phyloP scores from a whole-genome alignment of 2,888 invertebrate species.

The Drosophila prostipennis region DNA sequence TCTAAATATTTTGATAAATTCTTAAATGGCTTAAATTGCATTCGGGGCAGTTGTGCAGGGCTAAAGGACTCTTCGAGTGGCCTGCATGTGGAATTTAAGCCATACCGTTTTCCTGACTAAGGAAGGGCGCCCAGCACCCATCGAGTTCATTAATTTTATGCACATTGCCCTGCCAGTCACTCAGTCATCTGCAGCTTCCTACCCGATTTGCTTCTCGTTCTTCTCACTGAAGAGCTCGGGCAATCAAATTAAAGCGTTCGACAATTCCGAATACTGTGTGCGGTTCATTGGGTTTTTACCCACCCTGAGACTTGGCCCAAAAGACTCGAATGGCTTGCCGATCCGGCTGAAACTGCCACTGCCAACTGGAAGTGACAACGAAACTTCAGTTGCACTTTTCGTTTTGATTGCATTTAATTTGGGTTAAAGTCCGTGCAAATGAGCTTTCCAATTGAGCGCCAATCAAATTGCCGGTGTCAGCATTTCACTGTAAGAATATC shows the following conservation, averaged over 20 bases:
- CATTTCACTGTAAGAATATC: conserved; percentile 7
- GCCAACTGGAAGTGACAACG: conserved; percentile 35
- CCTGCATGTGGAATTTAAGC: conserved; percentile 23
- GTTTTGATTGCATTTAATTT: conserved; percentile 39
- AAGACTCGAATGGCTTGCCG: conserved; percentile 7
- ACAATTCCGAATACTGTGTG: conserved; percentile 38
- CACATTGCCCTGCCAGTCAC: conserved; percentile 43
- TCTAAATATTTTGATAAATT: conserved; percentile 50
- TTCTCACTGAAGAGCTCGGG: conserved; percentile 19
- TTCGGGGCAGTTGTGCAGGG: background rate
- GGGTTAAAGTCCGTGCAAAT: conserved; percentile 35
- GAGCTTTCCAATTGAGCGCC: conserved; percentile 34
- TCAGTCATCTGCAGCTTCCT: conserved; percentile 37
- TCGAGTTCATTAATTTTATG: conserved; percentile 50
- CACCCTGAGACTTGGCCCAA: conserved; percentile 29
- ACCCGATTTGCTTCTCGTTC: conserved; percentile 6
- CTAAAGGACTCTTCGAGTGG: background rate
- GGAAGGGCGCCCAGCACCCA: conserved; percentile 10
- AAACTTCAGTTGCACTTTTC: conserved; percentile 27
- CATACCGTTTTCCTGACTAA: conserved; percentile 16
- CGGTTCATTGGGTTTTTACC: conserved; percentile 44
- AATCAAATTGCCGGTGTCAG: conserved; percentile 38
- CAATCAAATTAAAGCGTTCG: conserved; percentile 56
- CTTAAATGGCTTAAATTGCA: conserved; percentile 58
- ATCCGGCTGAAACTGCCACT: conserved; percentile 9